Percentiles rank a stretch among this genome's conserved stretches.
Conservation (phyloP, 2,797 vertebrate genomes). For the Calcarius lapponicus region DNA sequence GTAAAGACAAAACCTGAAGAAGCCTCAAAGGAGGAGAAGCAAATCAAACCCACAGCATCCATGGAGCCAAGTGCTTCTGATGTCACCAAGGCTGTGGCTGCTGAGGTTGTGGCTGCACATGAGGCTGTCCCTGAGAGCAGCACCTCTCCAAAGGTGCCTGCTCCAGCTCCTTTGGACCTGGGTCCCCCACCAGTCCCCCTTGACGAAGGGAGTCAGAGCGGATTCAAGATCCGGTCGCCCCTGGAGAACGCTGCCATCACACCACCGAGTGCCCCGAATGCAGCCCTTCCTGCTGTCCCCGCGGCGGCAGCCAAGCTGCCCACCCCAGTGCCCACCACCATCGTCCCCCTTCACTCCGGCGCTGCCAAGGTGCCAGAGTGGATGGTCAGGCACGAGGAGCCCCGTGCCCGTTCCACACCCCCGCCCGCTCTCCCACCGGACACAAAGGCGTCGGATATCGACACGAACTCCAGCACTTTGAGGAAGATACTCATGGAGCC, state of each 20-base stretch:
- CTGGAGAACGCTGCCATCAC: slow-evolving; percentile 73
- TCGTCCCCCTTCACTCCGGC: slow-evolving; percentile 63
- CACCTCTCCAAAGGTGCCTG: background rate
- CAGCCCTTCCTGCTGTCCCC: slow-evolving; percentile 71
- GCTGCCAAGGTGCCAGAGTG: slow-evolving; percentile 81
- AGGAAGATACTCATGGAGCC: slow-evolving; percentile 99
- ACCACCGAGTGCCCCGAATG: slow-evolving; percentile 67
- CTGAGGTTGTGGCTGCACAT: background rate
- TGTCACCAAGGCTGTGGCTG: background rate
- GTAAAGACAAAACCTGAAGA: slow-evolving; percentile 37
- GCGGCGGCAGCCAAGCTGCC: slow-evolving; percentile 76
- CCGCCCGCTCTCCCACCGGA: slow-evolving; percentile 88
- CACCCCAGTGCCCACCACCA: slow-evolving; percentile 67
- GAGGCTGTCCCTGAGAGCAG: slow-evolving; percentile 51
- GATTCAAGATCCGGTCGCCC: slow-evolving; percentile 73
- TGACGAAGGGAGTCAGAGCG: slow-evolving; percentile 66
- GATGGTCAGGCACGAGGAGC: slow-evolving; percentile 88
- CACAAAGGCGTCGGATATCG: slow-evolving; percentile 94
- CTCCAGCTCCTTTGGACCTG: slow-evolving; percentile 21
- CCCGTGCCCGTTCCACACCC: slow-evolving; percentile 81
- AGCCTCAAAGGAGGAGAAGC: slow-evolving; percentile 59
- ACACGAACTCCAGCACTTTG: slow-evolving; percentile 94
- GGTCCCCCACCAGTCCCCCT: background rate
- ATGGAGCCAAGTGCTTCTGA: background rate
- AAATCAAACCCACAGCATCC: background rate